Conservation (phyloP, 2,113 vertebrate genomes). For the Arizona elegans region DNA sequence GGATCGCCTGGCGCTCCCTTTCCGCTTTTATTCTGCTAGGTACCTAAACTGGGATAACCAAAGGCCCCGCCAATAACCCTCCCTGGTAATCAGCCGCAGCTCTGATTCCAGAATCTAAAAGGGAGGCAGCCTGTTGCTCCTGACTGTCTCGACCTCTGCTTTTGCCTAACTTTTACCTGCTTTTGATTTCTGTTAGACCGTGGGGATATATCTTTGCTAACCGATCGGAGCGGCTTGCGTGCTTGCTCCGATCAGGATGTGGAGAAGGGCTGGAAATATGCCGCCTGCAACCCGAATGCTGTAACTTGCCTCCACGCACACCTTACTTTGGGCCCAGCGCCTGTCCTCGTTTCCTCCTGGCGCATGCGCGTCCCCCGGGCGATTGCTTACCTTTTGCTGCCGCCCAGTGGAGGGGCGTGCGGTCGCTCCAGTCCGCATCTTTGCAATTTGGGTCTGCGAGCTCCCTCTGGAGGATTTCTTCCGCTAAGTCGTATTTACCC, state of each 20-base stretch:
- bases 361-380: neutral
- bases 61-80: neutral
- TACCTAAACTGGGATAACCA: neutral
- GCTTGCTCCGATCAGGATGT: neutral
- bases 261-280: neutral
- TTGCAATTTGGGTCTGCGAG: slow-evolving; percentile 80
- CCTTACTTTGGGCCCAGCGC: neutral
- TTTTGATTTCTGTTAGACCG: neutral
- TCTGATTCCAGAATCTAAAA: neutral
- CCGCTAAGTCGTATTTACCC: slow-evolving; percentile 70
- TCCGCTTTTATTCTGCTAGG: neutral
- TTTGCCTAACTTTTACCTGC: neutral
- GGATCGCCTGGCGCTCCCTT: neutral
- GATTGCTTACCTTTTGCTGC: slow-evolving; percentile 77
- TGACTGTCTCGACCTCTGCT: neutral
- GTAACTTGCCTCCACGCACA: neutral
- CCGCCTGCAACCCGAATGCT: neutral
- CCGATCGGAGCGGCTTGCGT: neutral
- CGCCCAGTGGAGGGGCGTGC: slow-evolving; percentile 90
- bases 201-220: neutral
- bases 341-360: neutral
- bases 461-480: slow-evolving; percentile 73
- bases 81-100: neutral
- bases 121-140: neutral
- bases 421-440: slow-evolving; percentile 84